These are phyloP conservation scores for Carettochelys insculpta DNA, from an alignment of 2,113 vertebrate species.

Conservation along the genomic window DNA sequence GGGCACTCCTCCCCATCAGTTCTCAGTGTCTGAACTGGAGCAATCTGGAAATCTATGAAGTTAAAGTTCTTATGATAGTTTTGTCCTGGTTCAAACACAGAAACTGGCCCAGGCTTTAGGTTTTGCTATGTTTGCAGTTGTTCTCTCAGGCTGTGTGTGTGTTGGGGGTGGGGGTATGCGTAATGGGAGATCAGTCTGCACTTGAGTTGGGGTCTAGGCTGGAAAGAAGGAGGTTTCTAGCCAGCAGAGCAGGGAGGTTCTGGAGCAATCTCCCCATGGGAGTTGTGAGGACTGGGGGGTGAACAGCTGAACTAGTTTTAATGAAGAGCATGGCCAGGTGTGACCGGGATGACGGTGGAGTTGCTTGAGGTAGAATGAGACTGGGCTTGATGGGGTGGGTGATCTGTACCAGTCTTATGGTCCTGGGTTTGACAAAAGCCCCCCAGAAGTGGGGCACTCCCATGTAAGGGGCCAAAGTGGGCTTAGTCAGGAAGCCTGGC, in stretches of 20 bases:
- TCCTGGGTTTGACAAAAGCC: neutral
- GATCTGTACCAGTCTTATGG: neutral
- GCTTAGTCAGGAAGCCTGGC: neutral
- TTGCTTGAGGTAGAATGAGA: neutral
- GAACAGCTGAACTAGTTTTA: neutral
- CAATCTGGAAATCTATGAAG: neutral
- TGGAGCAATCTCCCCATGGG: neutral
- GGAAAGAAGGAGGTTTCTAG: neutral
- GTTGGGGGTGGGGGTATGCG: neutral
- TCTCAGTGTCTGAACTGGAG: neutral
- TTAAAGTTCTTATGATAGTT: rapidly evolving
- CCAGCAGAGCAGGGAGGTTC: neutral
- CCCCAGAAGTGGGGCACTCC: neutral
- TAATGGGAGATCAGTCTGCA: neutral
- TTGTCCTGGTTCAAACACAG: rapidly evolving
- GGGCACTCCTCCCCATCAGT: neutral
- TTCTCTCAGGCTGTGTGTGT: neutral
- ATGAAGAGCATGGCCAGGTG: neutral
- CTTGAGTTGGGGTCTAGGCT: neutral
- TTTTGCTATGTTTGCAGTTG: neutral
- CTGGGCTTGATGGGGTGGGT: neutral
- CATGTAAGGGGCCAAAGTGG: neutral
- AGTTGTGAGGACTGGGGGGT: neutral
- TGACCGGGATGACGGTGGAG: neutral
- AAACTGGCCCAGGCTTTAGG: neutral